Base-by-base conservation (phyloP, 2,888 invertebrate species). In the Synanthedon myopaeformis region DNA sequence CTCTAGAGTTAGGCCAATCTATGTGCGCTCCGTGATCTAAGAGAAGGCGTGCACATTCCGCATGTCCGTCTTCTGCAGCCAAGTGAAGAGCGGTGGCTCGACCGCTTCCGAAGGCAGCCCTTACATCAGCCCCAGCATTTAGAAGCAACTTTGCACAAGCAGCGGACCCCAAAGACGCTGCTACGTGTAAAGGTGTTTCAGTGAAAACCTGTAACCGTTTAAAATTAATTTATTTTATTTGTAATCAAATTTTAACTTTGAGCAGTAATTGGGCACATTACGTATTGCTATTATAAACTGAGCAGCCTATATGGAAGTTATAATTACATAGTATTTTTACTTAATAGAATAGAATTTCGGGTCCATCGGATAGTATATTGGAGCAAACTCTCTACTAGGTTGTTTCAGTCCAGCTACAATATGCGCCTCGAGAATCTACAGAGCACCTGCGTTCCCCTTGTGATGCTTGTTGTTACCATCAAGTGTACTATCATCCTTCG, bases 1-100 rank as follows among this genome's bases (percentile, higher is more conserved):
- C 91, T 68, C 93, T 91, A 53, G 90, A 89, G 76, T 95, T 95
- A 13, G 89, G 89, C 53, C 92, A 91, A 66, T 94, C 92, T n/a
- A 93, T 91, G 52, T 92, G 89, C 1, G 96, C 95, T 1, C 93
- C 92, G 51, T 92, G 90, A 17, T 94, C 91, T 3, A 96, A 73
- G 2, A 96, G 81, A 17, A 95, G 74, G 53, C 89, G 86, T 0
- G 93, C 92, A 61, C 96, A 95, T 60, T 94, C 93, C 0, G 91
- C 91, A 67, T 93, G 94, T 5, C 96, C 95, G 64, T 96, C 96
- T 69, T 96, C 95, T 0, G 96, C 94, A 4, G 96, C 95, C 62
- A 96, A 82, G 81, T 97, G 96, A 35, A 97, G 76, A 2, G 96
- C 94, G 0, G 96, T 96, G 53, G 93, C 90, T 65, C 92, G 90